Evolutionary conservation across 2,888 invertebrate genomes (phyloP).

Genomic region (Ormia ochracea): DNA sequence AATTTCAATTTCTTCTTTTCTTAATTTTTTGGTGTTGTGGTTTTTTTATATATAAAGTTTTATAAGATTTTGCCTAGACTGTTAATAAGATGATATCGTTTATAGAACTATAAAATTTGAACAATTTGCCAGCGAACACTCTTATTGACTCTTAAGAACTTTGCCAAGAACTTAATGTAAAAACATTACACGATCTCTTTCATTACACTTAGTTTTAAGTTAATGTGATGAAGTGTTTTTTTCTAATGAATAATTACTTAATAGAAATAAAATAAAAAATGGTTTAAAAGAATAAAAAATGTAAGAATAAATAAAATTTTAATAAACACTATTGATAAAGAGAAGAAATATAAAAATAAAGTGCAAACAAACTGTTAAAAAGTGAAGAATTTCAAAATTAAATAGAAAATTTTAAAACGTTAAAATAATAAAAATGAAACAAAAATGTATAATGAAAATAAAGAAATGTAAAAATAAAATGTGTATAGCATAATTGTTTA

Average conservation of each 20-base stretch:
- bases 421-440: not conserved
- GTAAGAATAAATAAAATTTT: not conserved
- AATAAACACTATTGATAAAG: constrained; percentile 16
- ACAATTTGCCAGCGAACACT: constrained; percentile 71
- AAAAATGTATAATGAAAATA: not conserved
- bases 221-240: constrained; percentile 26
- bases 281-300: not conserved
- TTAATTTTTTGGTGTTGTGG: constrained; percentile 59
- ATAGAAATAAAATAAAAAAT: not conserved
- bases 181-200: not conserved
- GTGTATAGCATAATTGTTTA: constrained; percentile 24
- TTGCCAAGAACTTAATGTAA: constrained; percentile 7
- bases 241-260: not conserved
- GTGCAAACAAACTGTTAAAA: not conserved
- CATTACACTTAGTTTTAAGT: constrained; percentile 20
- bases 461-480: constrained; percentile 12
- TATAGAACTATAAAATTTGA: constrained; percentile 40
- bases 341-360: not conserved
- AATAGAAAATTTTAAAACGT: not conserved
- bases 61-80: constrained; percentile 45
- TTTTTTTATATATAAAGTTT: constrained; percentile 30
- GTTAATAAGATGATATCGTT: constrained; percentile 46
- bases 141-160: constrained; percentile 69
- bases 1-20: constrained; percentile 51
- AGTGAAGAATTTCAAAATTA: not conserved